Evolutionary conservation across 2,797 vertebrate genomes (phyloP), one percentile per base, ranked within the genome.

Genomic region (Sebastes paucispinis): DNA sequence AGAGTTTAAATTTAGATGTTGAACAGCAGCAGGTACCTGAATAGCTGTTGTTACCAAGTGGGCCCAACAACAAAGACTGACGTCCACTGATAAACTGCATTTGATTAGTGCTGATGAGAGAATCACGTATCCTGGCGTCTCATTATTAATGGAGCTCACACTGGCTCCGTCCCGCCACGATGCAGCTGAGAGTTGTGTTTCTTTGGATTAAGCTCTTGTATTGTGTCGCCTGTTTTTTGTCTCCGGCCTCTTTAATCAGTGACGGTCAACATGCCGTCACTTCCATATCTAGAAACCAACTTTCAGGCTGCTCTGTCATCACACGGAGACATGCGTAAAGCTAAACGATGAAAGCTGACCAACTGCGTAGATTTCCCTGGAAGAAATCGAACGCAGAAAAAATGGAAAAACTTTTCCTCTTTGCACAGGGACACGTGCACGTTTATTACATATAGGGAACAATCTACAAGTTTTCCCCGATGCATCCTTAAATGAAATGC

Each of bases 1-100:
- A 64, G 68, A 75, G 85, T 89, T 85, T 78, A 88, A 79, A 90
- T 86, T 77, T 84, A 87, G 87, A 75, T 62, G 66, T 60, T 73
- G 69, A 83, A 54, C 66, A 77, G 75, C 54, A 78, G 73, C 60
- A 83, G 69, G 79, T 88, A 82, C 43, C 50, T 2, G 4, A 78
- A 73, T 75, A 64, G 68, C 55, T 70, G 82, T 86, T 73, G 69
- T 47, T 59, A 58, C 75, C 34, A 66, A 75, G 64, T 8, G 5
- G 47, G 20, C 25, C 65, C 63, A 25, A 60, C 62, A 80, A 66
- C 81, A 83, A 74, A 69, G 74, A 65, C 39, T 14, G 22, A 77
- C 6, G 59, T 73, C 24, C 60, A 18, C 18, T 65, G 47, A 67
- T 66, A 16, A 62, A 85, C 31, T 63, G 63, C 63, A 27, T 80